Base-by-base conservation (phyloP, 2,888 invertebrate genomes). In the Pilophorus perplexus region DNA sequence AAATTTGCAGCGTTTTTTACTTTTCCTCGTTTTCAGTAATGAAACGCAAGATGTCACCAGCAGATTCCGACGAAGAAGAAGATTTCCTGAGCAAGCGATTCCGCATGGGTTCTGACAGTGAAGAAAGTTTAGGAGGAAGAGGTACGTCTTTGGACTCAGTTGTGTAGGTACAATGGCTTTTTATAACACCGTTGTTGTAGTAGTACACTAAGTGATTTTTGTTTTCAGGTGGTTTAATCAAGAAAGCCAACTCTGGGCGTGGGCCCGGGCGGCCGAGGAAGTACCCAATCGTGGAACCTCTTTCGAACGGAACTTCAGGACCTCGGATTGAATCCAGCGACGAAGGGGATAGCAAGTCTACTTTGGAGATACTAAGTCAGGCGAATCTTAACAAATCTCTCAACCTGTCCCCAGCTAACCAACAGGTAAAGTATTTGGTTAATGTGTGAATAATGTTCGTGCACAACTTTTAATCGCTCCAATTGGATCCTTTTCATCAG, bases 1-100 rank as follows among this genome's bases (percentile, higher is more conserved):
- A n/a, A n/a, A n/a, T n/a, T n/a, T n/a, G n/a, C n/a, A n/a, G n/a
- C n/a, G n/a, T n/a, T n/a, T n/a, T n/a, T n/a, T n/a, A n/a, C n/a
- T n/a, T n/a, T n/a, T n/a, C n/a, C n/a, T n/a, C 18, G 33, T 60
- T 62, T 67, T 3, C 57, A 69, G 69, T 69, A 33, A 69, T 64
- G 59, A 64, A 64, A 23, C 60, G 69, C 23, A 69, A 64, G 23
- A 33, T 64, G 20, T 52, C 62, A 4, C 18, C 54, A 6, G 48
- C 66, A 3, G 71, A 71, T 69, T 79, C 79, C 1, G 81, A 82
- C 70, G 75, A 76, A 2, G 77, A 76, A 38, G 71, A 71, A 27
- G 38, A 27, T 48, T 64, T 38, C 22, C 18, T 33, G 6, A 16
- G 52, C 2, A 70, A 70, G 42, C 66, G 62, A 28, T 38, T 68